Percentiles rank a stretch among this genome's conserved stretches.
These are phyloP conservation scores for Eublepharis macularius DNA, from an alignment of 2,113 vertebrate genomes.

Conservation along the genomic window DNA sequence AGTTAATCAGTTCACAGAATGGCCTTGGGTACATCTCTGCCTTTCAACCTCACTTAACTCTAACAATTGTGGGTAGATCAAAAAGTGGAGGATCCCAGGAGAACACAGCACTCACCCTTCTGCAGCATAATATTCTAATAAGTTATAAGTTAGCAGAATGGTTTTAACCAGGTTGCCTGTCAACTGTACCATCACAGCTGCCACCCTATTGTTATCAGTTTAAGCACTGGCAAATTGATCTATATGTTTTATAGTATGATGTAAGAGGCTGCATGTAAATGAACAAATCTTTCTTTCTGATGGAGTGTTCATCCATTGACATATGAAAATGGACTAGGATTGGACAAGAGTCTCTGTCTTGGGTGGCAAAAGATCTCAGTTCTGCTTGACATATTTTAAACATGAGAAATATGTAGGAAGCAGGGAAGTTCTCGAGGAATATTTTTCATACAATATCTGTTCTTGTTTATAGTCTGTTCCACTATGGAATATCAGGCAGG, in stretches of 20 bases:
- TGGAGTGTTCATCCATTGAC: slow-evolving; percentile 56
- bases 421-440: slow-evolving; percentile 46
- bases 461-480: slow-evolving; percentile 60
- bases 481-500: slow-evolving; percentile 20
- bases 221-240: slow-evolving; percentile 33
- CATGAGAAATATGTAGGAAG: slow-evolving; percentile 42
- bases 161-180: background rate
- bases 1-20: too few relatives aligned
- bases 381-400: too few relatives aligned
- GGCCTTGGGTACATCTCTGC: too few relatives aligned
- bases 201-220: slow-evolving; percentile 43
- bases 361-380: too few relatives aligned
- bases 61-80: too few relatives aligned
- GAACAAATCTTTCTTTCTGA: slow-evolving; percentile 56
- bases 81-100: too few relatives aligned
- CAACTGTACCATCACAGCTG: background rate
- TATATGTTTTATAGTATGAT: slow-evolving; percentile 50
- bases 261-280: slow-evolving; percentile 31
- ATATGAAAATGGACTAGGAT: slow-evolving; percentile 59
- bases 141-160: background rate
- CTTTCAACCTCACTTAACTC: too few relatives aligned
- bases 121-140: background rate
- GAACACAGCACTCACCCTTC: too few relatives aligned
- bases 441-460: slow-evolving; percentile 48
- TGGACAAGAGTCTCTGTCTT: slow-evolving; percentile 44